These are phyloP conservation scores for Ciona savignyi DNA, from an alignment of 23 tunicate species.

Conservation along the genomic window DNA sequence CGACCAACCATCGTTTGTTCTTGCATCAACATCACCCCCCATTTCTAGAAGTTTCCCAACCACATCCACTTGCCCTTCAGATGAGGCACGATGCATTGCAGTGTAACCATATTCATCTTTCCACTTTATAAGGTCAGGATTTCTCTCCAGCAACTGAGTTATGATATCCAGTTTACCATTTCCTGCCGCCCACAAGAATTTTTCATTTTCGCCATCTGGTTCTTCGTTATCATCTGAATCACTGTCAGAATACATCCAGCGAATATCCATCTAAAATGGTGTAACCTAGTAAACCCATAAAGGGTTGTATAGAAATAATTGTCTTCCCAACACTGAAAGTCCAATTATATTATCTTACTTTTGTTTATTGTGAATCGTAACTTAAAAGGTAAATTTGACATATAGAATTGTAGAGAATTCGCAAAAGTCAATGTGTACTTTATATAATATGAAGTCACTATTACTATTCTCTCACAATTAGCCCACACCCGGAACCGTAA, in stretches of 20 bases:
- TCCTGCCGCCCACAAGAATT: neutral
- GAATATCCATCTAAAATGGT: too few species aligned
- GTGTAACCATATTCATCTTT: constrained; percentile 79
- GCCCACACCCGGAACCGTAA: too few species aligned
- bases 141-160: neutral
- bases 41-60: constrained; percentile 15
- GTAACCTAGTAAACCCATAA: too few species aligned
- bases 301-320: too few species aligned
- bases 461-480: too few species aligned
- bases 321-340: too few species aligned
- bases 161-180: neutral
- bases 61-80: constrained; percentile 61
- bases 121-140: constrained; percentile 2
- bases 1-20: constrained; percentile 75
- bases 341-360: too few species aligned
- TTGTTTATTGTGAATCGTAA: too few species aligned
- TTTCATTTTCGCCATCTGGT: neutral
- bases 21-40: constrained; percentile 35
- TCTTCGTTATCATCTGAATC: neutral
- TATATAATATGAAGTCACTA: too few species aligned
- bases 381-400: too few species aligned
- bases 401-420: too few species aligned
- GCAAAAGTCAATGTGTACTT: too few species aligned
- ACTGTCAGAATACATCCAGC: neutral
- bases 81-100: constrained; percentile 64